A percentile compares a stretch with the other conserved stretches of the same genome.
Evolutionary conservation across 2,888 invertebrate species (phyloP).

Genomic region (Ethmia dodecea): DNA sequence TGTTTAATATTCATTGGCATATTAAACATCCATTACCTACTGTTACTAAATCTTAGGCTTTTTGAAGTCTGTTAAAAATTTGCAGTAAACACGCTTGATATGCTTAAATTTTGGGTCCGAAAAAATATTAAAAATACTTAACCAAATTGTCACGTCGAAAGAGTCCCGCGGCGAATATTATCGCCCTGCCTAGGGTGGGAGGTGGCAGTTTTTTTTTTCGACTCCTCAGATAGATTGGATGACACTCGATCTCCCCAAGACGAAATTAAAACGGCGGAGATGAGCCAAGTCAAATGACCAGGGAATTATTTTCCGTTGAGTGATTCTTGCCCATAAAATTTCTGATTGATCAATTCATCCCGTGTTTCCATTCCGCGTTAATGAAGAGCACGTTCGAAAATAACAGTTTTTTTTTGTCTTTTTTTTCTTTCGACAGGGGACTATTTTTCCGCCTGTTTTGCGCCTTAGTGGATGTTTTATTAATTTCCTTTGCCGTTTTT

Average conservation of each 20-base stretch:
- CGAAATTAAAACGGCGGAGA: conserved; percentile 75
- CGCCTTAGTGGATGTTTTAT: conserved; percentile 71
- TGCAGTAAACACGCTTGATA: too few relatives aligned
- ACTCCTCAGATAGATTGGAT: conserved; percentile 74
- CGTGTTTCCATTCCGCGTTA: conserved; percentile 65
- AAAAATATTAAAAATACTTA: conserved; percentile 10
- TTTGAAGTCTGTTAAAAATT: too few relatives aligned
- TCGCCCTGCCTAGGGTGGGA: conserved; percentile 37
- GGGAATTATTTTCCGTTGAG: conserved; percentile 75
- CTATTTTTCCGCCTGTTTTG: conserved; percentile 70
- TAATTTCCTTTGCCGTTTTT: conserved; percentile 42
- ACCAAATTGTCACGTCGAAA: conserved; percentile 29
- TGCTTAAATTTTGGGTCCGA: too few relatives aligned
- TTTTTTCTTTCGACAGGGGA: conserved; percentile 51
- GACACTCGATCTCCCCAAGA: conserved; percentile 76
- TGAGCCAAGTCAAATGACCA: conserved; percentile 68
- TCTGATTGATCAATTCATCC: conserved; percentile 77
- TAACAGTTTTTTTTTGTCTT: conserved; percentile 45
- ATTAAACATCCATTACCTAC: too few relatives aligned
- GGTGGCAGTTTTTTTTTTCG: conserved; percentile 53
- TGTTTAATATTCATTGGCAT: too few relatives aligned
- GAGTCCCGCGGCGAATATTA: conserved; percentile 57
- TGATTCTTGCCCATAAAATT: conserved; percentile 75
- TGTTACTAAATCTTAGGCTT: too few relatives aligned
- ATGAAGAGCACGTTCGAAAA: conserved; percentile 68